Conservation (phyloP, 2,888 invertebrate genomes). For the Stenichneumon culpator region DNA sequence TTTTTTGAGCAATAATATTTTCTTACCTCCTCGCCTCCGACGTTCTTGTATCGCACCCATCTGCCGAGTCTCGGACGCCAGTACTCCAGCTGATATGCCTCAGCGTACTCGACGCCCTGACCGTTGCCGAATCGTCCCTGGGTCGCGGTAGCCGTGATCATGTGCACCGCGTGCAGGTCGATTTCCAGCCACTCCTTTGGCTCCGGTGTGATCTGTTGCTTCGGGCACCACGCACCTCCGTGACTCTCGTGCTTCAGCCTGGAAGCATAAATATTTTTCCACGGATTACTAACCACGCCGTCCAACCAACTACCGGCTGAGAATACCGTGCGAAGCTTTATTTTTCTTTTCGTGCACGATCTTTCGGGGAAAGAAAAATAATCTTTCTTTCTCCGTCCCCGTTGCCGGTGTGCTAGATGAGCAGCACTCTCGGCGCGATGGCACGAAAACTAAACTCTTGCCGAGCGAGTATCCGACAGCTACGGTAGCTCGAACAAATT, state of each 20-base stretch:
- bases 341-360: slow-evolving; percentile 64
- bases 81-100: slow-evolving; percentile 94
- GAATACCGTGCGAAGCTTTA: slow-evolving; percentile 53
- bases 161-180: slow-evolving; percentile 91
- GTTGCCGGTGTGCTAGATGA: slow-evolving; percentile 20
- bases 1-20: background rate
- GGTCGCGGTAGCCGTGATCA: slow-evolving; percentile 92
- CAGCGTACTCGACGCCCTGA: slow-evolving; percentile 94
- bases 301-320: background rate
- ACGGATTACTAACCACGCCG: slow-evolving; percentile 27
- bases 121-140: slow-evolving; percentile 98
- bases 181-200: slow-evolving; percentile 93
- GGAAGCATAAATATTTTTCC: slow-evolving; percentile 77
- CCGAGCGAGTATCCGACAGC: slow-evolving; percentile 7
- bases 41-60: slow-evolving; percentile 93
- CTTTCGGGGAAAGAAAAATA: slow-evolving; percentile 64
- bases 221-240: slow-evolving; percentile 98
- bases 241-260: slow-evolving; percentile 93
- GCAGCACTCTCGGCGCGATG: slow-evolving; percentile 39
- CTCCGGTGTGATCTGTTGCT: slow-evolving; percentile 92
- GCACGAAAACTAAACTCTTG: slow-evolving; percentile 51
- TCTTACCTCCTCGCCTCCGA: slow-evolving; percentile 92
- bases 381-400: slow-evolving; percentile 21
- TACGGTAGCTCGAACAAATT: slow-evolving; percentile 25
- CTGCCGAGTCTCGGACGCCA: slow-evolving; percentile 92